Percentiles rank a stretch among this genome's conserved stretches.
Evolutionary conservation across 2,797 vertebrate genomes (phyloP).

Genomic region (Anguilla marmorata): DNA sequence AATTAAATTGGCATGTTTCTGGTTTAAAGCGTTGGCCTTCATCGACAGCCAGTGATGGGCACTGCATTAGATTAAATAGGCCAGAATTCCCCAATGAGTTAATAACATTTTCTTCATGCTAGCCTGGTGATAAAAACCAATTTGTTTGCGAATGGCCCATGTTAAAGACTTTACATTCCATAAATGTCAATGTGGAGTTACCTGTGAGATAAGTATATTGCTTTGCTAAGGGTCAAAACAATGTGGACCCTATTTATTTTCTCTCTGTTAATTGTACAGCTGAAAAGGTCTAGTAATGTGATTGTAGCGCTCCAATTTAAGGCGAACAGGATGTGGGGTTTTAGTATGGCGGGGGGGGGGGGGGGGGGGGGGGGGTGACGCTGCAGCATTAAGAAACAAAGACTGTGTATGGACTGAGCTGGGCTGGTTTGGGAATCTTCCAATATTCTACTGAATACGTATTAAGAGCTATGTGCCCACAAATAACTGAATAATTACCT

Average conservation of each 20-base stretch:
- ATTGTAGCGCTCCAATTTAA: not conserved
- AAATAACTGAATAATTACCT: slow-evolving; percentile 24
- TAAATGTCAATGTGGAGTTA: not conserved
- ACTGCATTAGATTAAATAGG: not conserved
- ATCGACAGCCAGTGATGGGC: not conserved
- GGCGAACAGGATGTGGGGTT: slow-evolving; percentile 2
- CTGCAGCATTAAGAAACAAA: not conserved
- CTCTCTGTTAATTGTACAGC: not conserved
- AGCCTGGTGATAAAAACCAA: slow-evolving; percentile 12
- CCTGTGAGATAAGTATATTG: not conserved
- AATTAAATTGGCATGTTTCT: slow-evolving; percentile 15
- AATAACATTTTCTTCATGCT: slow-evolving; percentile 9
- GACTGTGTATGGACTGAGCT: not conserved
- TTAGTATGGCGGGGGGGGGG: not conserved
- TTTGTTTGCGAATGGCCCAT: not conserved
- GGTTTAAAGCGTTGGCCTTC: not conserved
- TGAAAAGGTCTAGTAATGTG: slow-evolving; percentile 1
- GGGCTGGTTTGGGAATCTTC: not conserved
- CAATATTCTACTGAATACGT: not conserved
- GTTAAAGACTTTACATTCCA: slow-evolving; percentile 7
- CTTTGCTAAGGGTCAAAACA: not conserved
- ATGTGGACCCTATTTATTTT: slow-evolving; percentile 15
- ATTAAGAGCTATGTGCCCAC: slow-evolving; percentile 4
- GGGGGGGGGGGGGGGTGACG: not conserved
- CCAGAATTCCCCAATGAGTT: not conserved